Evolutionary conservation across 2,888 invertebrate genomes (phyloP), one percentile per base, ranked within the genome.

Genomic region (Anoplius nigerrimus): DNA sequence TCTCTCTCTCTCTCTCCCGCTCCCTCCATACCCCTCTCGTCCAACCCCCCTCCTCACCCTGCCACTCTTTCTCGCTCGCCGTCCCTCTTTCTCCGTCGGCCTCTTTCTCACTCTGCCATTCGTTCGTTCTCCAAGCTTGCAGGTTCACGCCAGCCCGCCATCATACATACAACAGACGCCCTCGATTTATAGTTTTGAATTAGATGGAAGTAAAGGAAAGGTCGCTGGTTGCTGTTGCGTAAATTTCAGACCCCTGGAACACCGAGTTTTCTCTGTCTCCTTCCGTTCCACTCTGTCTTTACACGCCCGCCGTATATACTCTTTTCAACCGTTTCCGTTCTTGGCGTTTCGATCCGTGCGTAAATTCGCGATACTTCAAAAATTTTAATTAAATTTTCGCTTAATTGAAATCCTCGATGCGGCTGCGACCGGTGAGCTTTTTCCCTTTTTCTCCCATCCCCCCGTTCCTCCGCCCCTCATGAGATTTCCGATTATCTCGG

Each of bases 161-260:
- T 87, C 87, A 86, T 86, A 86, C 87, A 86, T 84, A 86, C 86
- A 87, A 84, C 87, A 87, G 86, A 86, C 86, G 84, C 86, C 84
- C 86, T 85, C 86, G 86, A 87, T 87, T 87, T 87, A 87, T 87
- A 83, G 87, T 87, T 87, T 87, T 86, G 86, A 87, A 87, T 87
- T 87, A 87, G 87, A 87, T 85, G 80, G 79, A 81, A 85, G 82
- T 83, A 83, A 80, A 83, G 82, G 77, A 84, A 80, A 76, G 80
- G 80, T 76, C 78, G 76, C 75, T 81, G 76, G 72, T 76, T 75
- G 79, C 76, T 71, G 75, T 80, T 78, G 75, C 74, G 79, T 78
- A 81, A 80, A 76, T 80, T 76, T 78, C 76, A 66, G 63, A 66
- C 34, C 68, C 74, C 71, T 68, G 72, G 71, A 73, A 73, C 65